Evolutionary conservation across 2,888 invertebrate species (phyloP).

Genomic region (Biston stratarius): DNA sequence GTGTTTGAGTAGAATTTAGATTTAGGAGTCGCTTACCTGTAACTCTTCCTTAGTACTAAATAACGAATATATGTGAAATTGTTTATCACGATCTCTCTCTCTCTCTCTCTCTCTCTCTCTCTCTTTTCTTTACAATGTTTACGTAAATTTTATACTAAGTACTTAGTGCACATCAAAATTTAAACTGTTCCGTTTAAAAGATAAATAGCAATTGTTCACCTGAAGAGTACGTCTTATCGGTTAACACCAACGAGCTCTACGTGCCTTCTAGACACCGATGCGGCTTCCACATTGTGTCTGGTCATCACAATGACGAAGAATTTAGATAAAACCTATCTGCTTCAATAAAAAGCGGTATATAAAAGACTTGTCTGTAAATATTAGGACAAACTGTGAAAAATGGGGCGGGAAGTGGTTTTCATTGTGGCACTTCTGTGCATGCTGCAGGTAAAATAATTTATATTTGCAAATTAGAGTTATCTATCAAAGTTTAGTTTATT

Average conservation of each 20-base stretch:
- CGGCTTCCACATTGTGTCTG: conserved; percentile 47
- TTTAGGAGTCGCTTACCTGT: too few relatives aligned
- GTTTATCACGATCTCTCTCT: neutral
- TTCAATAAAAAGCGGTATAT: conserved; percentile 38
- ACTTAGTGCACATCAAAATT: conserved; percentile 22
- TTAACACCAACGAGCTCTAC: conserved; percentile 51
- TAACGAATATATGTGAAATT: too few relatives aligned
- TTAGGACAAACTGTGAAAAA: conserved; percentile 47
- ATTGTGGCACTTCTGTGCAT: conserved; percentile 56
- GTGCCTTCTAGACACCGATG: conserved; percentile 52
- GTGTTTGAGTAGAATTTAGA: too few relatives aligned
- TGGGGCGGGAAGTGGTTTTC: conserved; percentile 58
- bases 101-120: too few relatives aligned
- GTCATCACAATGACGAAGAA: conserved; percentile 56
- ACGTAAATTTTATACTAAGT: neutral
- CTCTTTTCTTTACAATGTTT: neutral
- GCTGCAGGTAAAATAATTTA: conserved; percentile 62
- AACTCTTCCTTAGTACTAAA: too few relatives aligned
- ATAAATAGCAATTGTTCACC: conserved; percentile 43
- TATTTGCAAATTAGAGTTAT: neutral
- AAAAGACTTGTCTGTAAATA: conserved; percentile 33
- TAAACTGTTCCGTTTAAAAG: conserved; percentile 12
- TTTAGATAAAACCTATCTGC: conserved; percentile 55
- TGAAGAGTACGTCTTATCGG: conserved; percentile 46
- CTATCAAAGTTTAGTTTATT: neutral